Percentiles rank a stretch among this genome's conserved stretches.
phyloP scores from a whole-genome alignment of 2,888 invertebrate species.

The Drosophila anomalata region DNA sequence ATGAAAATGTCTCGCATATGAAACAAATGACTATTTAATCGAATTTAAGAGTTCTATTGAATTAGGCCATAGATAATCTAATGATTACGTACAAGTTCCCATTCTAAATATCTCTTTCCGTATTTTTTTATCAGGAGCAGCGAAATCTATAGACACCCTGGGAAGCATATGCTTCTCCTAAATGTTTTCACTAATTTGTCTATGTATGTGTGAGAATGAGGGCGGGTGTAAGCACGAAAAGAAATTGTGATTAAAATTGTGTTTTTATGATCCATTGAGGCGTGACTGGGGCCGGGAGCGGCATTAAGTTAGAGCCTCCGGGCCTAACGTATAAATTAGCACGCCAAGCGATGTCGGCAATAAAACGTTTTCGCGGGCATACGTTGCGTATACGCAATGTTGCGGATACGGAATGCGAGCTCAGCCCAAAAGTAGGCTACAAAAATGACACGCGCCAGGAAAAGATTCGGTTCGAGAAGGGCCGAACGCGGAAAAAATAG shows the following conservation, averaged over 20 bases:
- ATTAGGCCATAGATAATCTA: too few relatives aligned
- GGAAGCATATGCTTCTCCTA: neutral
- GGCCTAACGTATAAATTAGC: conserved; percentile 66
- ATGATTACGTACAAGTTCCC: too few relatives aligned
- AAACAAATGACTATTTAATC: too few relatives aligned
- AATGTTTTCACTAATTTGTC: conserved; percentile 34
- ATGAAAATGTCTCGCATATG: too few relatives aligned
- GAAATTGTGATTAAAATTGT: conserved; percentile 71
- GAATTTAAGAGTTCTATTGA: too few relatives aligned
- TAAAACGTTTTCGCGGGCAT: conserved; percentile 66
- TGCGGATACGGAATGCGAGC: conserved; percentile 27
- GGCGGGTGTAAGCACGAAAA: conserved; percentile 45
- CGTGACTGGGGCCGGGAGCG: conserved; percentile 56
- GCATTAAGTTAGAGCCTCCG: conserved; percentile 48
- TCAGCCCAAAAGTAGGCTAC: conserved; percentile 52
- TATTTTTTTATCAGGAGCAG: neutral
- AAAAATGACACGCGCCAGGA: conserved; percentile 67
- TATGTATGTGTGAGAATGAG: conserved; percentile 37
- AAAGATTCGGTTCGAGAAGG: conserved; percentile 12
- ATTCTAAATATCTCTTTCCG: too few relatives aligned
- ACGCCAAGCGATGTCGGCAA: conserved; percentile 55
- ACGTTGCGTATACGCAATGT: conserved; percentile 40
- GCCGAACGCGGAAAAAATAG: neutral
- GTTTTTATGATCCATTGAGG: conserved; percentile 67
- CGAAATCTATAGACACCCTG: neutral